Evolutionary conservation across 2,797 vertebrate genomes (phyloP), one percentile per base, ranked within the genome.

Genomic region (Anguilla pacifica): DNA sequence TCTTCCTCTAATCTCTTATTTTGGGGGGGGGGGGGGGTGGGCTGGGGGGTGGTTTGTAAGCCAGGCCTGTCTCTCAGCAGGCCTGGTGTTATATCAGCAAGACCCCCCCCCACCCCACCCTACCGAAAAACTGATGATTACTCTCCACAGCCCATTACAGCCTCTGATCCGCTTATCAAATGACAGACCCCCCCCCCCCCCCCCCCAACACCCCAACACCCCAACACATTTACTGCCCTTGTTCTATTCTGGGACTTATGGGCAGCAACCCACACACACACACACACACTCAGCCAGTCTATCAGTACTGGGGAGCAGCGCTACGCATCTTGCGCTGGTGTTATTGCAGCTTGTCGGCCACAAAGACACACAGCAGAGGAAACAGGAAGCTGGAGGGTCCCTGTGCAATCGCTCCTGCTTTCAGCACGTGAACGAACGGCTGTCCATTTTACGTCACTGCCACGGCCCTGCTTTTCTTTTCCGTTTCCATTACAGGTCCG

Each of bases 131-230:
- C 93, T 94, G 93, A 94, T 90, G 93, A 95, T 94, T 93, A 93
- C 94, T 93, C 95, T n/a, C 94, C 93, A 94, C 92, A 95, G 95
- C 94, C 93, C 94, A 94, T 95, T 94, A 95, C 93, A 93, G 92
- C 91, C 92, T 92, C 93, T 94, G 95, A 96, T 96, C 94, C 95
- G 94, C 95, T 96, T 95, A 95, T 94, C 93, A 91, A 92, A 93
- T 59, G 93, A 92, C 93, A 94, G 84, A 93, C 93, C 93, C 43
- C 0, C 10, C 1, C 53, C 10, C 93, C 93, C 77, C 5, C 67
- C 22, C 25, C 59, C 49, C 46, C 49, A 2, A 15, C 15, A 4
- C 39, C 51, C 79, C 6, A 9, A 35, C 28, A 11, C 46, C 19
- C 51, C 10, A 5, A 25, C 83, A 19, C 31, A 28, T 46, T 13